Base-by-base conservation (phyloP, 1,140 invertebrate genomes). In the Zaprionus inermis region DNA sequence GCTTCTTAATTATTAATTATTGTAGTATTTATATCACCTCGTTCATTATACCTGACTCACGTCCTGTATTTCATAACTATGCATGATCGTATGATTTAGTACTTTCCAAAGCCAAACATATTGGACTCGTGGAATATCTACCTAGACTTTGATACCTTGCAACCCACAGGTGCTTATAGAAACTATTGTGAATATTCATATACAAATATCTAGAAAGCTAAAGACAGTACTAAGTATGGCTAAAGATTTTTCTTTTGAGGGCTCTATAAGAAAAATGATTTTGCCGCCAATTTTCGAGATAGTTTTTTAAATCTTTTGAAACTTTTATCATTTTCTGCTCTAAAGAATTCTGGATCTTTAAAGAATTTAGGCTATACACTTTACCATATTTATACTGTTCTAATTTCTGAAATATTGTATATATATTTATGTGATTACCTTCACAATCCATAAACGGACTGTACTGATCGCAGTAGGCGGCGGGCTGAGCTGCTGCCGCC, bases 361-460 rank as follows among this genome's bases (percentile, higher is more conserved):
- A n/a, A n/a, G n/a, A n/a, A n/a, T n/a, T n/a, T n/a, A n/a, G n/a
- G n/a, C n/a, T n/a, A n/a, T n/a, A n/a, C n/a, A n/a, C n/a, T 10
- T 32, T 10, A 38, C 14, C 1, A 12, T 4, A 38, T n/a, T 11
- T 38, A 14, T 38, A n/a, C 24, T 0, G 0, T 28, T 28, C 3
- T 28, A 28, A 28, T 2, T 4, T 28, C 3, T 28, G 3, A 28
- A 28, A 28, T 28, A 28, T 28, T 5, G 5, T 38, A 38, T n/a
- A 5, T n/a, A n/a, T 12, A 38, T n/a, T 1, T 32, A 32, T 32
- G 2, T 32, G 0, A 32, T 80, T 38, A 91, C 90, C 90, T 78
- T 91, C 90, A 58, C 90, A 91, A 38, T 91, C 90, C 74, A 91
- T 44, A 57, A 91, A 91, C 14, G 86, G 86, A 51, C 73, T 79